These are phyloP conservation scores for Cheilosia variabilis DNA, from an alignment of 2,888 invertebrate genomes.

Conservation along the genomic window DNA sequence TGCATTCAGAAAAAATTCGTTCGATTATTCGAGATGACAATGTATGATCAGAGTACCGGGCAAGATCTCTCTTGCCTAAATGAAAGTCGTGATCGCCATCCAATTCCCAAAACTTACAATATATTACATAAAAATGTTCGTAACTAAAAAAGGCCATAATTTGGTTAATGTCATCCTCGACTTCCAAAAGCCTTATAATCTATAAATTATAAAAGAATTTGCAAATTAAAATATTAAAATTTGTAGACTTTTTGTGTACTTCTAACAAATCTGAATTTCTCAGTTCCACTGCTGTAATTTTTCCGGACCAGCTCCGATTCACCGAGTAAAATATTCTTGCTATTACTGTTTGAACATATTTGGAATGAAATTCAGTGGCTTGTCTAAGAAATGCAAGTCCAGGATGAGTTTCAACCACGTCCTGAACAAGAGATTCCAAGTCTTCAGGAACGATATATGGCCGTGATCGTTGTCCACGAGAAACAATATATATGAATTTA, in stretches of 20 bases:
- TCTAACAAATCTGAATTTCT: constrained; percentile 95
- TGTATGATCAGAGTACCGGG: constrained; percentile 98
- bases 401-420: constrained; percentile 99
- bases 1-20: constrained; percentile 98
- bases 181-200: constrained; percentile 92
- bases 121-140: constrained; percentile 99
- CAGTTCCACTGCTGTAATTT: constrained; percentile 94
- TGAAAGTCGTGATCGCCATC: constrained; percentile 99
- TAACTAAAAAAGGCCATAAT: constrained; percentile 96
- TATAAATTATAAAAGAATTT: constrained; percentile 80
- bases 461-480: constrained; percentile 86
- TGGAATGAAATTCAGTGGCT: constrained; percentile 98
- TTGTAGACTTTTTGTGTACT: constrained; percentile 81
- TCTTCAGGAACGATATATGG: constrained; percentile 91
- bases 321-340: constrained; percentile 99
- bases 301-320: constrained; percentile 98
- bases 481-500: constrained; percentile 93
- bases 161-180: constrained; percentile 99
- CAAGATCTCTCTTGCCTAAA: constrained; percentile 96
- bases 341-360: constrained; percentile 99
- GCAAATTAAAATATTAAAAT: not conserved
- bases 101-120: constrained; percentile 99
- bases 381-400: constrained; percentile 98
- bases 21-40: constrained; percentile 98
- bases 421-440: constrained; percentile 96